phyloP scores from a whole-genome alignment of 1,140 invertebrate genomes.

The Physella acuta region DNA sequence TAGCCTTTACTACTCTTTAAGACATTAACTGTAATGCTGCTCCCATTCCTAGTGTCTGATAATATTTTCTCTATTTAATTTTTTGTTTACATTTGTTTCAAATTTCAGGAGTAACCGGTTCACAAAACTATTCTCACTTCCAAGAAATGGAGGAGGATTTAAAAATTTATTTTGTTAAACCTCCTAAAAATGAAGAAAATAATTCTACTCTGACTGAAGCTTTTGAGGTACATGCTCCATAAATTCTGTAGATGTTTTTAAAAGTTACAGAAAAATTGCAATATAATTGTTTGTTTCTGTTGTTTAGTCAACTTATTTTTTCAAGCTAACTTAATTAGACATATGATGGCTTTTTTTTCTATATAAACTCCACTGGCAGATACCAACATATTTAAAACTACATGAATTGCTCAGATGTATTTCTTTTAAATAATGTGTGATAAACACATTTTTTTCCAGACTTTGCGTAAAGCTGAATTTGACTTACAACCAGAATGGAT shows the following conservation, averaged over 20 bases:
- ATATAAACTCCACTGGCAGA: too few species aligned
- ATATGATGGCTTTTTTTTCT: background rate
- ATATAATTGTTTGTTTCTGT: background rate
- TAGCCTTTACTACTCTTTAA: too few species aligned
- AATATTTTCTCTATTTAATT: too few species aligned
- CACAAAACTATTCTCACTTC: too few species aligned
- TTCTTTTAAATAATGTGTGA: background rate
- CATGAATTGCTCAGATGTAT: too few species aligned
- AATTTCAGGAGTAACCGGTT: too few species aligned
- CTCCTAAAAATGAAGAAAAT: slow-evolving; percentile 18
- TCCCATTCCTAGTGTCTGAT: too few species aligned
- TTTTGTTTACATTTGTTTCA: too few species aligned
- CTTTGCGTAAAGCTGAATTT: slow-evolving; percentile 10
- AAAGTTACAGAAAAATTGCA: background rate
- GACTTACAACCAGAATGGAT: slow-evolving; percentile 60
- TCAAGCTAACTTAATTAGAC: background rate
- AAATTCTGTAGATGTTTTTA: too few species aligned
- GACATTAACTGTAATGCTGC: too few species aligned
- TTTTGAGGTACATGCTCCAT: slow-evolving; percentile 24
- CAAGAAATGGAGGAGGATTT: slow-evolving; percentile 22
- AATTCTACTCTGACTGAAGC: slow-evolving; percentile 12
- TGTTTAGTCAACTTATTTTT: background rate
- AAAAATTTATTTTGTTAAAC: slow-evolving; percentile 21
- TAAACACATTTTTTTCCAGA: background rate
- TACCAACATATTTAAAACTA: too few species aligned